Evolutionary conservation across 2,888 invertebrate species (phyloP).

Genomic region (Idaea dimidiata): DNA sequence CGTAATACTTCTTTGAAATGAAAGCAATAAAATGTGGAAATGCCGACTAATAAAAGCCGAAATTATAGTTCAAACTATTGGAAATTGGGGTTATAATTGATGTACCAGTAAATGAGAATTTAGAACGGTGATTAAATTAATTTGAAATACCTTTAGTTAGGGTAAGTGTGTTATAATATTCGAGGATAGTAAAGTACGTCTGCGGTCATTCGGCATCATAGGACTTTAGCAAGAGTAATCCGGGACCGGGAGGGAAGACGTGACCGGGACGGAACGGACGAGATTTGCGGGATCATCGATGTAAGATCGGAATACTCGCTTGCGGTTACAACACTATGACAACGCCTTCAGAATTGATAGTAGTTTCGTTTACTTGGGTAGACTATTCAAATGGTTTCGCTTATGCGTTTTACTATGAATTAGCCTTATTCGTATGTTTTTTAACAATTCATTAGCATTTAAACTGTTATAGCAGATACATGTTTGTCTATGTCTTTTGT

Average conservation of each 20-base stretch:
- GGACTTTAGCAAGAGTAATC: conserved; percentile 48
- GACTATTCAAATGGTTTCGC: conserved; percentile 6
- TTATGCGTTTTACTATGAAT: too few species aligned
- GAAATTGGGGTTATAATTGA: neutral
- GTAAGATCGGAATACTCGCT: conserved; percentile 57
- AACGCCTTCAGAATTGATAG: conserved; percentile 24
- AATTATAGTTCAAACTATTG: neutral
- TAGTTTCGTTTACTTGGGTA: conserved; percentile 23
- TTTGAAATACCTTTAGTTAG: conserved; percentile 27
- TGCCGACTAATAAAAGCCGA: neutral
- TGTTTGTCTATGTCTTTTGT: too few species aligned
- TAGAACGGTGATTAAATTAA: conserved; percentile 8
- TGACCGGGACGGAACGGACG: conserved; percentile 53
- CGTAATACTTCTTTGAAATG: neutral
- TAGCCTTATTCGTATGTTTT: too few species aligned
- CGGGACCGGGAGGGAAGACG: conserved; percentile 57
- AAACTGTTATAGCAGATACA: too few species aligned
- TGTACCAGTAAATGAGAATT: neutral
- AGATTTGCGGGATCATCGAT: conserved; percentile 71
- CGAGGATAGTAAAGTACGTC: conserved; percentile 36
- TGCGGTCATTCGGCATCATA: conserved; percentile 51
- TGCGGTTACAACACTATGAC: conserved; percentile 48
- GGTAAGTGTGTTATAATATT: conserved; percentile 10
- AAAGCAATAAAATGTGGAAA: neutral
- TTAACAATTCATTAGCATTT: too few species aligned